These are phyloP conservation scores for Rhodeus uyekii DNA, from an alignment of 2,797 vertebrate species.

Conservation along the genomic window DNA sequence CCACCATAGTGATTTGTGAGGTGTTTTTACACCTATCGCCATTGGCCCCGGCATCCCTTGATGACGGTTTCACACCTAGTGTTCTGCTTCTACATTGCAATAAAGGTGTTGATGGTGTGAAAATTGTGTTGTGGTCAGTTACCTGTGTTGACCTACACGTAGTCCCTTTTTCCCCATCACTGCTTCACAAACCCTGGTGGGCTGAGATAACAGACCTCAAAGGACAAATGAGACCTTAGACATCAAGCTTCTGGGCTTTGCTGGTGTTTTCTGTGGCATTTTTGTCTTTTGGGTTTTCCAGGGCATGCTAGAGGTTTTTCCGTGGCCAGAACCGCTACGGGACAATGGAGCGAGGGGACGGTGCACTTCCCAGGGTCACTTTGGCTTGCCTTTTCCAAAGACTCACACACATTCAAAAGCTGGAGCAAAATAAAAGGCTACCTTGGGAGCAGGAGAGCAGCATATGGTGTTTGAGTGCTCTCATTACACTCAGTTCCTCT, in stretches of 20 bases:
- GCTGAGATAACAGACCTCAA: constrained; percentile 59
- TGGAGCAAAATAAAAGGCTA: constrained; percentile 68
- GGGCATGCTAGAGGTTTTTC: constrained; percentile 67
- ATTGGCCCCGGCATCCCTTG: constrained; percentile 65
- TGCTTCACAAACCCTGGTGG: constrained; percentile 33
- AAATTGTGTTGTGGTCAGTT: constrained; percentile 56
- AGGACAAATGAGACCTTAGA: constrained; percentile 73
- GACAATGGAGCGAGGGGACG: constrained; percentile 67
- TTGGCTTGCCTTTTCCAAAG: constrained; percentile 77
- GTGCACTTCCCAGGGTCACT: constrained; percentile 61
- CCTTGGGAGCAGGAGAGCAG: constrained; percentile 68
- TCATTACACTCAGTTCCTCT: constrained; percentile 70
- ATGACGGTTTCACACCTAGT: constrained; percentile 66
- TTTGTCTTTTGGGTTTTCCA: constrained; percentile 38
- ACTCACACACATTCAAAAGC: constrained; percentile 69
- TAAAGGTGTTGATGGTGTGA: constrained; percentile 55
- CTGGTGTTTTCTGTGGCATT: constrained; percentile 19
- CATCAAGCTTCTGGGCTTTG: constrained; percentile 34
- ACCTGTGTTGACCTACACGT: constrained; percentile 52
- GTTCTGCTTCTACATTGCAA: constrained; percentile 49
- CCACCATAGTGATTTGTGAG: constrained; percentile 68
- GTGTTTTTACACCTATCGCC: constrained; percentile 64
- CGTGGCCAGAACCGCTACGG: constrained; percentile 63
- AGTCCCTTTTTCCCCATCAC: background rate
- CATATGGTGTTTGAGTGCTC: constrained; percentile 80